These are phyloP conservation scores for Mycogona germanica DNA, from an alignment of 2,888 invertebrate genomes.

Conservation along the genomic window DNA sequence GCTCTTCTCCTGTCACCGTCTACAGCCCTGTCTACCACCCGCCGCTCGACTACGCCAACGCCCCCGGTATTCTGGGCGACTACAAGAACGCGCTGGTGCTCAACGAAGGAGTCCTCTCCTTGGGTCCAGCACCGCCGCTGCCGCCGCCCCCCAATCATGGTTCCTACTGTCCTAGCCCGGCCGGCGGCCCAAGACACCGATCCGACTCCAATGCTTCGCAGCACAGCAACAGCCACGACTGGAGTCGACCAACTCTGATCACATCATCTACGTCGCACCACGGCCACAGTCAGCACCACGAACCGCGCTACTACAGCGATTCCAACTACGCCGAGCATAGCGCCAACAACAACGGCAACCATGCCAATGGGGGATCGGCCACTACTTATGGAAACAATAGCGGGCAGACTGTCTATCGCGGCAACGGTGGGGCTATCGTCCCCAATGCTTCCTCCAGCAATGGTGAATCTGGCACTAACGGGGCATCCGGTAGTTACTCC, in stretches of 20 bases:
- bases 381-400: no score
- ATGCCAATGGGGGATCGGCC: no score
- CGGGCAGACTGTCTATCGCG: no score
- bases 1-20: slow-evolving; percentile 4
- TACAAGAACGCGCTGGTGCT: slow-evolving; percentile 8
- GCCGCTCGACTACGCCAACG: not conserved
- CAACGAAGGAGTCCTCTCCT: slow-evolving; percentile 14
- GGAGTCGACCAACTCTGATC: no score
- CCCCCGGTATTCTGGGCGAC: not conserved
- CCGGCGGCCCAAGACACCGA: not conserved
- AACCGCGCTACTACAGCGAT: not conserved
- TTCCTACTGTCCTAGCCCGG: not conserved
- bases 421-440: no score
- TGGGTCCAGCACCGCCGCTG: not conserved
- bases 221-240: not conserved
- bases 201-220: slow-evolving; percentile 6
- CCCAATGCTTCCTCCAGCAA: no score
- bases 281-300: no score
- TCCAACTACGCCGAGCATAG: not conserved
- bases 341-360: not conserved
- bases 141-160: not conserved
- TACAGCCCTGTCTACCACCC: slow-evolving; percentile 10
- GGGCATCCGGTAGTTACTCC: no score
- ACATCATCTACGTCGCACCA: no score
- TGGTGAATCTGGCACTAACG: no score